Conservation (phyloP, 2,797 vertebrate species). For the Sebastes variabilis region DNA sequence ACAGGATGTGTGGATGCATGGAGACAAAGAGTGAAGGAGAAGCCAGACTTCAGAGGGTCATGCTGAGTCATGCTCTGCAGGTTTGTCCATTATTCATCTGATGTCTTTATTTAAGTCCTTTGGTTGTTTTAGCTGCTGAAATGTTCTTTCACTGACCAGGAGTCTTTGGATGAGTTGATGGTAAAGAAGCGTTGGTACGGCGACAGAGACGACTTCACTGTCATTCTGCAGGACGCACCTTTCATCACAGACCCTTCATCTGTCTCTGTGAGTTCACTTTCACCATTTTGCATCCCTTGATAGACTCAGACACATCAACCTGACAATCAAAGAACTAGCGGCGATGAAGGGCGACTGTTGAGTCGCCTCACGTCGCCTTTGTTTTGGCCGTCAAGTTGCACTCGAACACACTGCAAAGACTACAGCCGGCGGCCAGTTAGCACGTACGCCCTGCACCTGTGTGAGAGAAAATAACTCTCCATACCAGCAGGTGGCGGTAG, state of each 20-base stretch:
- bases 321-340: too few relatives aligned
- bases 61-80: conserved; percentile 68
- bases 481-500: too few relatives aligned
- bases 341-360: too few relatives aligned
- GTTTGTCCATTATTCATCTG: conserved; percentile 39
- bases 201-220: conserved; percentile 72
- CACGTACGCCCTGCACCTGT: too few relatives aligned
- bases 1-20: conserved; percentile 62
- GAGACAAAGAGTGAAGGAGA: conserved; percentile 46
- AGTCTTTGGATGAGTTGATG: conserved; percentile 65
- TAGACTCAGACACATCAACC: too few relatives aligned
- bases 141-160: conserved; percentile 40
- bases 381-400: too few relatives aligned
- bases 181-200: conserved; percentile 60
- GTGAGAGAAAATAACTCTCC: too few relatives aligned
- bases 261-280: conserved; percentile 58
- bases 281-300: neutral
- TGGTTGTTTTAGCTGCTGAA: neutral
- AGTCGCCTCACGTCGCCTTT: too few relatives aligned
- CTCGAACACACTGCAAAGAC: too few relatives aligned
- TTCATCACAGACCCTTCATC: conserved; percentile 42
- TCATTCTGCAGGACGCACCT: conserved; percentile 68
- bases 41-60: conserved; percentile 52
- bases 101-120: neutral
- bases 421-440: too few relatives aligned